Evolutionary conservation across 2,797 vertebrate genomes (phyloP), one percentile per base, ranked within the genome.

Genomic region (Tokudaia tokunoshimensis): DNA sequence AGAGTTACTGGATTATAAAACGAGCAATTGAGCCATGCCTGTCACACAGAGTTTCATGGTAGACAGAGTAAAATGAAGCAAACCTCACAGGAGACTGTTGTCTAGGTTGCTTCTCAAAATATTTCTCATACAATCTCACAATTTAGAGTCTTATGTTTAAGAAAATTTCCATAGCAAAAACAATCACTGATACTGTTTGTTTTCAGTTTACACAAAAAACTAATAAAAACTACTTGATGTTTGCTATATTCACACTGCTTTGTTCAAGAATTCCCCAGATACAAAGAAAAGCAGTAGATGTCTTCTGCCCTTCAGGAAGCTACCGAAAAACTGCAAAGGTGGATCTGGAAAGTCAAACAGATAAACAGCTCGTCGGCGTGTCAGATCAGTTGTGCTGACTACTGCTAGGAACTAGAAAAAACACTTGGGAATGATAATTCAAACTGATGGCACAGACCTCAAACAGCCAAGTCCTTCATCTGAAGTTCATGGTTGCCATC

Each of bases 351-450:
- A 93, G 70, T 81, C 24, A 92, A 52, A 86, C 47, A 75, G 15
- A 72, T 22, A 88, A 80, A 83, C 2, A 75, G 65, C 76, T 74
- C 2, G n/a, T 41, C 24, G 2, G 55, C 22, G 44, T 9, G 37
- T 88, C 50, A 76, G 61, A 83, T 59, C 41, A 15, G 29, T 0
- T 26, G 26, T 26, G 34, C 41, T 20, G 50, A 90, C 76, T 67
- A 12, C 26, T 80, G 13, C 86, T 67, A 83, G 2, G 37, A 80
- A 52, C 91, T 65, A 59, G 15, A 26, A 50, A 44, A 61, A 78
- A 87, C 41, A 34, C 15, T 81, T 86, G 52, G 67, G 61, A 92
- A 94, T 75, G 52, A 81, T 50, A 86, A 94, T 86, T 94, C 84
- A 84, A 61, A 82, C 1, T 37, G 47, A 95, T 70, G 93, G 80